Conservation (phyloP, 2,888 invertebrate genomes). For the Sinotaia quadrata region DNA sequence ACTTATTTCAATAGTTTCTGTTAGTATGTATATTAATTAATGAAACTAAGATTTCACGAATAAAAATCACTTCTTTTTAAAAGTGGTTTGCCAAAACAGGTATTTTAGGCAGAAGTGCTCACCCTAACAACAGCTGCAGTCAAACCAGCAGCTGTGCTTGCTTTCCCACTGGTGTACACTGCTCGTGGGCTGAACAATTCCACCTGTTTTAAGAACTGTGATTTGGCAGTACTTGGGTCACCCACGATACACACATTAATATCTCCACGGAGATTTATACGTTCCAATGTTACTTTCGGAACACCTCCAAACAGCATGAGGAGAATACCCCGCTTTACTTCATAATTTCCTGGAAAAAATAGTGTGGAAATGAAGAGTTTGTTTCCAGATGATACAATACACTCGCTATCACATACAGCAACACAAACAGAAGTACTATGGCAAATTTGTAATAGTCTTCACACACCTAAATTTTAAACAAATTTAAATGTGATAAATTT, state of each 20-base stretch:
- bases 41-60: no score
- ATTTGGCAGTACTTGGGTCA: constrained; percentile 98
- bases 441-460: no score
- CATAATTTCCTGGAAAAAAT: constrained; percentile 81
- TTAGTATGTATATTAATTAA: no score
- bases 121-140: constrained; percentile 95
- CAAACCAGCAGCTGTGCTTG: constrained; percentile 96
- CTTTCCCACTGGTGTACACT: constrained; percentile 98
- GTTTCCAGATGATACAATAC: neutral
- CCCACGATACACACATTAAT: constrained; percentile 98
- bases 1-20: no score
- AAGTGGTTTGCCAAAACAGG: no score
- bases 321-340: constrained; percentile 89
- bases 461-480: no score
- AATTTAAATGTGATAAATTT: no score
- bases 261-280: constrained; percentile 93
- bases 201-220: constrained; percentile 93
- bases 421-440: neutral
- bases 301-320: constrained; percentile 98
- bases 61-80: no score
- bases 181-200: constrained; percentile 96
- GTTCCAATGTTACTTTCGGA: constrained; percentile 91
- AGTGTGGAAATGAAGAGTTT: neutral
- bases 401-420: neutral
- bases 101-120: no score